Evolutionary conservation across 2,888 invertebrate species (phyloP), one percentile per base, ranked within the genome.

Genomic region (Muscina levida): DNA sequence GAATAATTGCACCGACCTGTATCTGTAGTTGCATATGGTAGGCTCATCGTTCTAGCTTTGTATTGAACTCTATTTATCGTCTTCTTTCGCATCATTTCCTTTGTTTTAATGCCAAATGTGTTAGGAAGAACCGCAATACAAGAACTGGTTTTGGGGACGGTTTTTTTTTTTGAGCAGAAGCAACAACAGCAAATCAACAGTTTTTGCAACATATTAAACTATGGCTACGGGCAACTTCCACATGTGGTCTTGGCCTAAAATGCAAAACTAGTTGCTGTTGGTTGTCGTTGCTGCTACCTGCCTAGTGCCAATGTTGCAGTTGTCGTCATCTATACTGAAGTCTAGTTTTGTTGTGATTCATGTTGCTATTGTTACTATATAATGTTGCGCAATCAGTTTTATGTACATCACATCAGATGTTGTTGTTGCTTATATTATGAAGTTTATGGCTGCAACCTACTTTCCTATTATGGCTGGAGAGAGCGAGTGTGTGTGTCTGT

Each of bases 201-300:
- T 22, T 65, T 74, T 77, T 74, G 73, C 77, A 74, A 71, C 66
- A 73, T 51, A 68, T 19, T 42, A 62, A 53, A 67, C 13, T 42
- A 44, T 48, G 44, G 56, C 48, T 68, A 15, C 42, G 46, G 39
- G 11, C 72, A 77, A 77, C 80, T 77, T 81, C 80, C 80, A 81
- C 77, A 81, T 82, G 75, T 76, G 78, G 82, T 70, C 78, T 82
- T 82, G 82, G 82, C 82, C 82, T 82, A 82, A 82, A 78, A 82
- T 65, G 44, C 53, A 73, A 77, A 81, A 81, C 79, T 73, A 59
- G 79, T 76, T 77, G 68, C n/a, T 59, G 62, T 5, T 22, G 13
- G 8, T 57, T 31, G 31, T 8, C 3, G 31, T 31, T 31, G 31
- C 8, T 31, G 31, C 31, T 31, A 8, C 31, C 31, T 56, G 26